Conservation (phyloP, 2,113 vertebrate species). For the Columba janthina region DNA sequence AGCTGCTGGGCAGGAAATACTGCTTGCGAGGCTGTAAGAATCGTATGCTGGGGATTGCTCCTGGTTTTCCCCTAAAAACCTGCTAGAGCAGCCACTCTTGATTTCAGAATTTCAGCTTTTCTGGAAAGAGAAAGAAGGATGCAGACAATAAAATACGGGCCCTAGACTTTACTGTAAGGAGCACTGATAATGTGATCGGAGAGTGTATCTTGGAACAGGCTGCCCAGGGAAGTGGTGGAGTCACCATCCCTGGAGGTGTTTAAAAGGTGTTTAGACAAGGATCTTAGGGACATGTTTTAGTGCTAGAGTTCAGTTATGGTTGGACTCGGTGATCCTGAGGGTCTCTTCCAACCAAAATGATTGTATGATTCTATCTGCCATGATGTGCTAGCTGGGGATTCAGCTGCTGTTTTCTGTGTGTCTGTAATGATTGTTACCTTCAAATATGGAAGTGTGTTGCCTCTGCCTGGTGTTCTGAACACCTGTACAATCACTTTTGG, state of each 20-base stretch:
- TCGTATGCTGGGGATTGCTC: neutral
- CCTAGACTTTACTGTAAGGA: neutral
- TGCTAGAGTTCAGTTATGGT: too few species aligned
- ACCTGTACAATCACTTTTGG: neutral
- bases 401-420: neutral
- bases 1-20: neutral
- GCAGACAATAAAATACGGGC: neutral
- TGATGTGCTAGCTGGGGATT: neutral
- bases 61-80: neutral
- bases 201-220: neutral
- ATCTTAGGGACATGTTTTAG: too few species aligned
- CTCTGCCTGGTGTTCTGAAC: fast-evolving
- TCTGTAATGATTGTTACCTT: fast-evolving
- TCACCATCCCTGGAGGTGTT: too few species aligned
- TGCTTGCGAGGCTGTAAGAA: neutral
- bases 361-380: too few species aligned
- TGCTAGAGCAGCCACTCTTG: neutral
- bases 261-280: too few species aligned
- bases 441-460: neutral
- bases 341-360: too few species aligned
- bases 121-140: neutral
- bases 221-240: too few species aligned
- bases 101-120: neutral
- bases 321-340: too few species aligned
- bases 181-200: neutral